Base-by-base conservation (phyloP, 2,797 vertebrate species). In the Aplochiton taeniatus region DNA sequence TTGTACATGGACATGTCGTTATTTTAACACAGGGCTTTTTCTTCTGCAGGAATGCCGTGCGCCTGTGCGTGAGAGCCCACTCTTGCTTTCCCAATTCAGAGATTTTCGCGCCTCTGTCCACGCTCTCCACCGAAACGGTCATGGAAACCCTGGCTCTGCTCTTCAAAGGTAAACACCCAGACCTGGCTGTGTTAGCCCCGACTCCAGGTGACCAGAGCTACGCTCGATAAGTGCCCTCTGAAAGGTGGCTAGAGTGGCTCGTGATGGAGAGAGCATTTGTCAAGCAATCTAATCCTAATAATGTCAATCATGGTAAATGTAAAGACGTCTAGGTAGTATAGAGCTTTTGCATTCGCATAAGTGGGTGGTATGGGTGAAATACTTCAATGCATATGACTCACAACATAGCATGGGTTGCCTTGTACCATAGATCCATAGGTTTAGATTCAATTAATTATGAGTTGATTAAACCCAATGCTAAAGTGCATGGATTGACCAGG, bases 91-190 rank as follows among this genome's bases (percentile, higher is more conserved):
- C 85, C 3, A 85, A 92, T 8, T 90, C 92, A 9, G 86, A 90
- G 53, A 89, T 93, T 65, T 98, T 98, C 83, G 77, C 79, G 0
- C 58, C 70, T 46, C 58, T 93, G 72, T 83, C 90, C 51, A 73
- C 74, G 49, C 42, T 90, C 64, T 87, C 82, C 14, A 43, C 71
- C 12, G 68, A 88, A 68, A 85, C 74, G 0, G 47, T 96, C 52
- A 87, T 98, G 83, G 68, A 58, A 52, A 74, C 95, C 7, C 76
- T 99, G 74, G 93, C 87, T 78, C 83, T 83, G 46, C 89, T 98
- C 71, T 95, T 96, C 74, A 95, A 89, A 92, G 96, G 97, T 98
- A 91, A 87, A 61, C 14, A 8, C 54, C 45, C n/a, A n/a, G n/a
- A n/a, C n/a, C 31, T 31, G 3, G 31, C 6, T 31, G 31, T 31